A percentile compares a stretch with the other conserved stretches of the same genome.
These are phyloP conservation scores for Cynopterus brachyotis DNA, from an alignment of 2,113 vertebrate genomes.

Conservation along the genomic window DNA sequence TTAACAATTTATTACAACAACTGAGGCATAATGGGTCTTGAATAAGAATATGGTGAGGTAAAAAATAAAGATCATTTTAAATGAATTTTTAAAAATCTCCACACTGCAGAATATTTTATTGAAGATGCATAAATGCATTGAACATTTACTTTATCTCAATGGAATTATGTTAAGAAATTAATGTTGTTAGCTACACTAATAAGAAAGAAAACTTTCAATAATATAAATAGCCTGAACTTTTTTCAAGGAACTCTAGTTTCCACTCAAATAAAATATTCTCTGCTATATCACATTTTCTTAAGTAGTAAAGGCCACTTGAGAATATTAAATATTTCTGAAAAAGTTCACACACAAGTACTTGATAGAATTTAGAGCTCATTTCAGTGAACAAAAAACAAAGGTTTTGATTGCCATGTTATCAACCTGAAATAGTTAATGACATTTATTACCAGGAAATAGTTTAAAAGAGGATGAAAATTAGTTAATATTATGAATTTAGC, in stretches of 20 bases:
- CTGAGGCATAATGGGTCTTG: neutral
- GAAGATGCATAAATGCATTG: neutral
- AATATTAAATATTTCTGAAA: neutral
- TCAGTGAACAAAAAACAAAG: neutral
- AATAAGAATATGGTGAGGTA: neutral
- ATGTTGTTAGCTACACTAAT: neutral
- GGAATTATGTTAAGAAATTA: neutral
- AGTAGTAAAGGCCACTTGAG: neutral
- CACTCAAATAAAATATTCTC: neutral
- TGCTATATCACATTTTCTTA: neutral
- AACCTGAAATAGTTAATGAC: constrained; percentile 15
- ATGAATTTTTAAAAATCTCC: neutral
- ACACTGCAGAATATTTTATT: neutral
- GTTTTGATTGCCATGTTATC: neutral
- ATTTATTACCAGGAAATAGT: neutral
- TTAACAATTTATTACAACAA: neutral
- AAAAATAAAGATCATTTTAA: neutral
- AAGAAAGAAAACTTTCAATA: constrained; percentile 27
- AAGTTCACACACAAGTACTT: neutral
- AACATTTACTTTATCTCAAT: neutral
- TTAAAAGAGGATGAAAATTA: neutral
- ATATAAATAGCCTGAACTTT: neutral
- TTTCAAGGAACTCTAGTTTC: neutral
- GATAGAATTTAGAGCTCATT: neutral
- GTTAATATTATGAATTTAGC: neutral